A percentile compares a stretch with the other conserved stretches of the same genome.
These are phyloP conservation scores for Hoplodrina blanda DNA, from an alignment of 2,888 invertebrate genomes.

Conservation along the genomic window DNA sequence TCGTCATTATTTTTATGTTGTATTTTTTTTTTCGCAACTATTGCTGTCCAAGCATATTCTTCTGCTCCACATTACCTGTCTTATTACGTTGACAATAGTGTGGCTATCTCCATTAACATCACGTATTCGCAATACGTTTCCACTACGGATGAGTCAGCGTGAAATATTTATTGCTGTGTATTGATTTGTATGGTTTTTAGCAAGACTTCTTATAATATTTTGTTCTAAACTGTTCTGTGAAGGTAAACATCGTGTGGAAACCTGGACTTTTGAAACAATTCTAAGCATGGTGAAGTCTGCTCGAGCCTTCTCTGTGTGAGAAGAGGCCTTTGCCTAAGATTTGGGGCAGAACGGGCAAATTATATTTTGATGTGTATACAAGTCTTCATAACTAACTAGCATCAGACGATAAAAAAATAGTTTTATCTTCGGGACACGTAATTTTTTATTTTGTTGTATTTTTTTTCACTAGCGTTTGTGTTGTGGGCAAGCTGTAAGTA, in stretches of 20 bases:
- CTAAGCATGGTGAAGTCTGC: too few species aligned
- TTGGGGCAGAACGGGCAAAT: too few species aligned
- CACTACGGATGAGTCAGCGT: conserved; percentile 5
- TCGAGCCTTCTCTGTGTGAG: too few species aligned
- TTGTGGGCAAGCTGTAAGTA: too few species aligned
- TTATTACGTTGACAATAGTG: conserved; percentile 10
- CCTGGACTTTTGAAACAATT: background rate
- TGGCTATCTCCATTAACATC: conserved; percentile 21
- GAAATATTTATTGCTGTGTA: conserved; percentile 19
- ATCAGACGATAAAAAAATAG: too few species aligned
- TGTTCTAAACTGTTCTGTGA: background rate
- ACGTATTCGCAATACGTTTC: conserved; percentile 14
- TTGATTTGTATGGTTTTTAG: conserved; percentile 4
- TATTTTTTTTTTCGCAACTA: background rate
- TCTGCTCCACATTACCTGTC: conserved; percentile 25
- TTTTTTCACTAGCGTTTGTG: too few species aligned
- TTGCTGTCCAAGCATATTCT: conserved; percentile 6
- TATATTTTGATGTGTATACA: too few species aligned
- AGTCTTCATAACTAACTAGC: too few species aligned
- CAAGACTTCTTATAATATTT: conserved; percentile 2
- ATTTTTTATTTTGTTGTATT: too few species aligned
- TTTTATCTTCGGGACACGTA: too few species aligned
- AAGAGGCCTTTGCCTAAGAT: too few species aligned
- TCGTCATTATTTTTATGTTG: background rate
- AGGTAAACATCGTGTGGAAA: background rate